Evolutionary conservation across 2,888 invertebrate genomes (phyloP).

Genomic region (Trissoscelio sp.): DNA sequence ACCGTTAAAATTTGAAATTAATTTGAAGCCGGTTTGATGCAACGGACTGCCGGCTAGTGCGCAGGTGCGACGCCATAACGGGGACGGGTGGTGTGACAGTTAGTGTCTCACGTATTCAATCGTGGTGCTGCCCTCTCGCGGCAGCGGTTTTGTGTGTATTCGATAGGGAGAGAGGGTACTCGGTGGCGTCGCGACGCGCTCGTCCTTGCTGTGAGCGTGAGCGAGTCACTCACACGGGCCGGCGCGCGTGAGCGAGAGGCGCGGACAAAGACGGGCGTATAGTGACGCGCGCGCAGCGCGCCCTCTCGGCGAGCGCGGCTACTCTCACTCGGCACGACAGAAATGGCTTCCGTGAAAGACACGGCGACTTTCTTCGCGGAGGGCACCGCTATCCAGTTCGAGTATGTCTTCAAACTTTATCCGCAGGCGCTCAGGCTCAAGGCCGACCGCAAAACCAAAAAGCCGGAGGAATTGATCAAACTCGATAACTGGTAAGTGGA

Average conservation of each 20-base stretch:
- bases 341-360: constrained; percentile 93
- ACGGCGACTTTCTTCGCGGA: constrained; percentile 97
- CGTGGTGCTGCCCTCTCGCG: constrained; percentile 67
- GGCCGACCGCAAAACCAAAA: constrained; percentile 95
- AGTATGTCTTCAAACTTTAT: constrained; percentile 94
- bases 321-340: constrained; percentile 83
- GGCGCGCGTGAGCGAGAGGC: constrained; percentile 17
- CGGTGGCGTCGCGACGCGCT: constrained; percentile 61
- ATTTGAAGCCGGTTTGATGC: constrained; percentile 63
- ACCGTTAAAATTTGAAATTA: too few relatives aligned
- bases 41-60: constrained; percentile 49
- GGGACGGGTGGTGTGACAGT: constrained; percentile 31
- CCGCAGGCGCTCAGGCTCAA: constrained; percentile 95
- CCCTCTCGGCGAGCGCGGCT: constrained; percentile 74
- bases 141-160: not conserved
- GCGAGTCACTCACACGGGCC: constrained; percentile 3
- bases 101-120: too few relatives aligned
- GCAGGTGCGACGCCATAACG: constrained; percentile 46
- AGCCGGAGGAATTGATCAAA: constrained; percentile 96
- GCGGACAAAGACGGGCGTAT: constrained; percentile 59
- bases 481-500: constrained; percentile 96
- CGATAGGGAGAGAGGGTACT: constrained; percentile 8
- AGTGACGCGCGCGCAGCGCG: constrained; percentile 73
- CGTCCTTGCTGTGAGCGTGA: constrained; percentile 41
- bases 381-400: constrained; percentile 94